phyloP scores from a whole-genome alignment of 2,113 vertebrate species.

The Procapra przewalskii region DNA sequence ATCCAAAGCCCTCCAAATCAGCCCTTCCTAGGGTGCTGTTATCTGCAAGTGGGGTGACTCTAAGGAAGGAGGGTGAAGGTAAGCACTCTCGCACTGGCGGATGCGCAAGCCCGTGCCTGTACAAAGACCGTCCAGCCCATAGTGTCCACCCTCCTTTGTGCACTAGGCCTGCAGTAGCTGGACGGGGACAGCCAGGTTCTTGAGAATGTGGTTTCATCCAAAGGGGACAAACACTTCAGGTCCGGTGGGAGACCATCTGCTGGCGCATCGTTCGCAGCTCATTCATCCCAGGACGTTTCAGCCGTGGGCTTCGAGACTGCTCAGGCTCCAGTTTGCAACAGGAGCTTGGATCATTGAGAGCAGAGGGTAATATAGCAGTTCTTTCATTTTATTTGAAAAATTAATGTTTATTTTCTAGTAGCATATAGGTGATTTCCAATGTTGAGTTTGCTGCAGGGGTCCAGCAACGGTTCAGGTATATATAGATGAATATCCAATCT shows the following conservation, averaged over 20 bases:
- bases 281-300: neutral
- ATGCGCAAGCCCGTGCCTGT: accelerated
- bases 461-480: neutral
- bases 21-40: neutral
- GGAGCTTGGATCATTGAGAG: neutral
- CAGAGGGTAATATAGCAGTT: neutral
- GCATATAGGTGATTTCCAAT: neutral
- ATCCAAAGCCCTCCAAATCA: neutral
- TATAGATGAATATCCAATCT: neutral
- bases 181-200: neutral
- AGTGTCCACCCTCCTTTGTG: neutral
- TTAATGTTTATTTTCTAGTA: neutral
- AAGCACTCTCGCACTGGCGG: accelerated
- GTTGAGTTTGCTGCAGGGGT: neutral
- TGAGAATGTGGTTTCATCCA: neutral
- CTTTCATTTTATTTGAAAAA: neutral
- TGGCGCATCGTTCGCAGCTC: neutral
- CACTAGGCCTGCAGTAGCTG: neutral
- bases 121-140: neutral
- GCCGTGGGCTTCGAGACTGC: neutral
- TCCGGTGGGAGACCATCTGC: neutral
- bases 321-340: neutral
- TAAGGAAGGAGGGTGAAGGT: neutral
- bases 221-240: neutral
- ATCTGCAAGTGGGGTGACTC: neutral